Evolutionary conservation across 2,797 vertebrate species (phyloP).

Genomic region (Phalloptychus januarius): DNA sequence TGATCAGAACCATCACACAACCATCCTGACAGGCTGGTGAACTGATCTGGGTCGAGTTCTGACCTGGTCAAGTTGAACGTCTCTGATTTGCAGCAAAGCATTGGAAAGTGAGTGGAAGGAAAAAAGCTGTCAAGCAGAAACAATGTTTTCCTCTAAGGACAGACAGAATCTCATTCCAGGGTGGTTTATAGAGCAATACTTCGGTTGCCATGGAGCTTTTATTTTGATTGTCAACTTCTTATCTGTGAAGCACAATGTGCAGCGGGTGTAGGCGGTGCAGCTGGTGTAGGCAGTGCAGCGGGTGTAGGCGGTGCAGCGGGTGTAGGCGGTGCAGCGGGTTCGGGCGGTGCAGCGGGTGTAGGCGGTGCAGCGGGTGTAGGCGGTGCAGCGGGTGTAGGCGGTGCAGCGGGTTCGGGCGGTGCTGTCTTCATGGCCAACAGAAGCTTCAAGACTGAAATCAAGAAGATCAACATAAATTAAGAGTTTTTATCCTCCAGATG

Average conservation of each 20-base stretch:
- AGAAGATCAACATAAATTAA: neutral
- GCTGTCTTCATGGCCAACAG: too few relatives aligned
- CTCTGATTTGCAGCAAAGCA: neutral
- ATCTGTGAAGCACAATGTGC: neutral
- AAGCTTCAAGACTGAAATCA: neutral
- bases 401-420: too few relatives aligned
- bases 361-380: too few relatives aligned
- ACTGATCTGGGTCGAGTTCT: neutral
- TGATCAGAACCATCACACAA: neutral
- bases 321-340: too few relatives aligned
- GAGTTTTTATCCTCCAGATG: neutral
- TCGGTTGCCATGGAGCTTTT: neutral
- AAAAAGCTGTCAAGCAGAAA: neutral
- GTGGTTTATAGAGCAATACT: neutral
- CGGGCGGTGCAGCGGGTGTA: too few relatives aligned
- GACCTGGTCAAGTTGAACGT: neutral
- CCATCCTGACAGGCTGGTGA: neutral
- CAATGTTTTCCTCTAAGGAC: neutral
- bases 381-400: too few relatives aligned
- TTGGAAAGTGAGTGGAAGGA: neutral
- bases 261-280: conserved; percentile 1
- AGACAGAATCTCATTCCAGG: neutral
- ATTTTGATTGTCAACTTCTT: neutral
- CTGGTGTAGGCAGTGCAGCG: too few relatives aligned
- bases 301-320: too few relatives aligned